Evolutionary conservation across 2,113 vertebrate genomes (phyloP).

Genomic region (Prinia subflava): DNA sequence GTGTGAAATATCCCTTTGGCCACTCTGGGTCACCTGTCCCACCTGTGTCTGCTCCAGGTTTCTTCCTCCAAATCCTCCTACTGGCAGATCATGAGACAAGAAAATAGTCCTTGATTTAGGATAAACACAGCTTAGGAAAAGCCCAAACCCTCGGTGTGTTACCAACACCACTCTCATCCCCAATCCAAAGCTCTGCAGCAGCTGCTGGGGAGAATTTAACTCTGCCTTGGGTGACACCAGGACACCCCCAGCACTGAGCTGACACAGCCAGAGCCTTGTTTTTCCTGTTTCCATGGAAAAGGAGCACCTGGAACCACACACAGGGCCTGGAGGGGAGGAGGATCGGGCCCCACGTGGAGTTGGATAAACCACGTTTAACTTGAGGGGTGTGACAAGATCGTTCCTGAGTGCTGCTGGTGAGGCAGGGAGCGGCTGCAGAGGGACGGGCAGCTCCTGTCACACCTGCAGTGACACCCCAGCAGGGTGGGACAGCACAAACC

Average conservation of each 20-base stretch:
- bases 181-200: background rate
- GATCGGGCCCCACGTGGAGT: accelerated
- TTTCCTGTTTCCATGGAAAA: background rate
- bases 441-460: background rate
- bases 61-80: background rate
- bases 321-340: background rate
- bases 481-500: background rate
- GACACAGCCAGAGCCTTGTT: background rate
- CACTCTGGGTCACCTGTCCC: background rate
- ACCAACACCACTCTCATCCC: too few species aligned
- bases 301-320: background rate
- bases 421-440: background rate
- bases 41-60: background rate
- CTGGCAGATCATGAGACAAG: background rate
- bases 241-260: background rate
- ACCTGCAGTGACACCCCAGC: background rate
- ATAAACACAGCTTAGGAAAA: background rate
- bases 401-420: background rate
- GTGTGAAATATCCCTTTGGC: background rate
- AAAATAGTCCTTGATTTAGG: background rate
- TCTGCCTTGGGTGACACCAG: background rate
- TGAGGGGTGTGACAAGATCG: background rate
- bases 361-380: background rate
- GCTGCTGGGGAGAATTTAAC: background rate
- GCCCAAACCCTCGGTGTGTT: background rate